Evolutionary conservation across 2,888 invertebrate genomes (phyloP), one percentile per base, ranked within the genome.

Genomic region (Hylaea fasciaria): DNA sequence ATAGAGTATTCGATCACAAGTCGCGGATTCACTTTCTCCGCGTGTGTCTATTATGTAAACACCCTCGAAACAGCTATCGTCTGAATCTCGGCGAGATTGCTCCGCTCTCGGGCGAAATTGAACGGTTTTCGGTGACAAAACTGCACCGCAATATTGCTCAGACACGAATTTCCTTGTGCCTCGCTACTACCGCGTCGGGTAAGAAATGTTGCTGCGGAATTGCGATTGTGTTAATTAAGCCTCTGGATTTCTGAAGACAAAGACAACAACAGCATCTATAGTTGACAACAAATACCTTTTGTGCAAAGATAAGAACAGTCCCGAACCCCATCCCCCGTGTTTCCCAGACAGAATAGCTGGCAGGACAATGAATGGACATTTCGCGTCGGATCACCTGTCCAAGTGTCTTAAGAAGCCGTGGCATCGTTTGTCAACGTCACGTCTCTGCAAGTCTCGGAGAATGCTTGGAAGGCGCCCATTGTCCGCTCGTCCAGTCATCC

Each of bases 351-450:
- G 69, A 78, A 76, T 71, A 69, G 76, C 74, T 76, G 73, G 66
- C 73, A 69, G 75, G 77, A 77, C 84, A 82, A 84, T 83, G 82
- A 82, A 85, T 82, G 82, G 84, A 75, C 85, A 81, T 76, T 73
- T 81, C 82, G 71, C 74, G 70, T 77, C 78, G 83, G 81, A 87
- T 88, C 88, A 87, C 87, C 89, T 87, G 87, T 87, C 87, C 80
- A 79, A 83, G 82, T 83, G 81, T 84, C 85, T 80, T 78, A 72
- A 79, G 80, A 77, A 65, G 75, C 76, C 72, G 74, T 74, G 65
- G 66, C 73, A 73, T 83, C 85, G 80, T 88, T 88, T 86, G 82
- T 88, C 87, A 87, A 83, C 70, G 88, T 87, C 87, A 77, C 64
- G 68, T 73, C 76, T 64, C 47, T 70, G 65, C 72, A 70, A 73